Evolutionary conservation across 2,888 invertebrate species (phyloP), one percentile per base, ranked within the genome.

Genomic region (Cantharis lateralis): DNA sequence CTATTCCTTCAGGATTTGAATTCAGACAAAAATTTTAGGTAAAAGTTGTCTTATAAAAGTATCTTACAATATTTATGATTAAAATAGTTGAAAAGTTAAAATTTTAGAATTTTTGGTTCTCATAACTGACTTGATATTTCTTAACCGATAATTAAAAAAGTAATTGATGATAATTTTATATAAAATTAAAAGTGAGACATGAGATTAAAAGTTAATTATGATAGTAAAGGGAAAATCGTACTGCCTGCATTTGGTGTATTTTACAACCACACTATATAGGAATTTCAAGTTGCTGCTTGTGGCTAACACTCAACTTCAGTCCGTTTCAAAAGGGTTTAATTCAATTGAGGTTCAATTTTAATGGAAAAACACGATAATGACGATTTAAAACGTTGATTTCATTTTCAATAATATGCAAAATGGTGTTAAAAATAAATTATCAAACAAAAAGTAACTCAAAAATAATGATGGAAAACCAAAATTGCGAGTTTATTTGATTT

Each of bases 231-330:
- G 48, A 48, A 48, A 48, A 48, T 48, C n/a, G n/a, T 48, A n/a
- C 48, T 48, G n/a, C n/a, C 48, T 48, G 48, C 48, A 48, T 48
- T 48, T 48, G 48, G 48, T 48, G 48, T 48, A 48, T 66, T 66
- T 66, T 66, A 66, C 64, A 66, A 66, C 64, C 18, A 66, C 64
- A 24, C 48, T 3, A 66, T 63, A 63, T n/a, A 66, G 64, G 64
- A 66, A 66, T 66, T 66, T 66, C 15, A 24, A 66, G 64, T 66
- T 66, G 64, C 64, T 66, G 64, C 64, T 66, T 66, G 64, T 66
- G 64, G 64, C 64, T 66, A 20, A 66, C 64, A 66, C 64, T 66
- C 24, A 24, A 66, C 64, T 66, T 66, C 64, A 13, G 48, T 48
- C n/a, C 48, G 48, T 66, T 66, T 66, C 20, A 24, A 24, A 66